phyloP scores from a whole-genome alignment of 1,140 invertebrate genomes.

The Drosophila dunni region DNA sequence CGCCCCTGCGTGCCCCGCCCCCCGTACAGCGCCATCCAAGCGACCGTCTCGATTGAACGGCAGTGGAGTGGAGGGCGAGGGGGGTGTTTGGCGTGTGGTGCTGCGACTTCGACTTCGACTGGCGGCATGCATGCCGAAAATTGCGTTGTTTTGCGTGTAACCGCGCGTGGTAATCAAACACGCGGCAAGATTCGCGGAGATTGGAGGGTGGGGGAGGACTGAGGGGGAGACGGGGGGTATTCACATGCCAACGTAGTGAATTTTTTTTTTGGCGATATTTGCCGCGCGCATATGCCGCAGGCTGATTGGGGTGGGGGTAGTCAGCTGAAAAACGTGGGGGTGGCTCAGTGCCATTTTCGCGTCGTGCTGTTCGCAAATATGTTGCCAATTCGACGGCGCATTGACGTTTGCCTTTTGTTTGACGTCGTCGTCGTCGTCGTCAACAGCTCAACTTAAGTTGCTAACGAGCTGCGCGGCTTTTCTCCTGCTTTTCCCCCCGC shows the following conservation, averaged over 20 bases:
- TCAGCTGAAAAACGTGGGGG: not conserved
- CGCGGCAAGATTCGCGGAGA: slow-evolving; percentile 51
- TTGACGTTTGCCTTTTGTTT: slow-evolving; percentile 80
- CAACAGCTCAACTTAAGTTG: slow-evolving; percentile 81
- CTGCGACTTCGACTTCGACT: slow-evolving; percentile 11
- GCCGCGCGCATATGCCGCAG: slow-evolving; percentile 44
- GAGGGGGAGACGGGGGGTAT: slow-evolving; percentile 23
- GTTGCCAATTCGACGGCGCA: slow-evolving; percentile 80
- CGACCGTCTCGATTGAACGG: slow-evolving; percentile 46
- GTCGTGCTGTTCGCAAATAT: slow-evolving; percentile 76
- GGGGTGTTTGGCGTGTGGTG: slow-evolving; percentile 11
- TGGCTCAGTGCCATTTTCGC: slow-evolving; percentile 24
- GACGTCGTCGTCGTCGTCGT: slow-evolving; percentile 56
- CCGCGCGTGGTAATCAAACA: slow-evolving; percentile 84
- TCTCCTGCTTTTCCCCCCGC: not conserved
- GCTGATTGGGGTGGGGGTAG: slow-evolving; percentile 9
- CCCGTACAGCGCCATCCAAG: too few species aligned
- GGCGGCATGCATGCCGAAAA: slow-evolving; percentile 82
- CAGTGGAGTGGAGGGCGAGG: not conserved
- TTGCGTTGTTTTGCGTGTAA: slow-evolving; percentile 84
- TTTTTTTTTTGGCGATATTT: slow-evolving; percentile 30
- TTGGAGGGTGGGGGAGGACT: not conserved
- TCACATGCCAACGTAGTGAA: slow-evolving; percentile 56
- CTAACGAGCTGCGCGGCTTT: slow-evolving; percentile 76
- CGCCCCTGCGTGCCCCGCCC: too few species aligned